Conservation (phyloP, 2,888 invertebrate genomes). For the Hypselothyrea guttata region DNA sequence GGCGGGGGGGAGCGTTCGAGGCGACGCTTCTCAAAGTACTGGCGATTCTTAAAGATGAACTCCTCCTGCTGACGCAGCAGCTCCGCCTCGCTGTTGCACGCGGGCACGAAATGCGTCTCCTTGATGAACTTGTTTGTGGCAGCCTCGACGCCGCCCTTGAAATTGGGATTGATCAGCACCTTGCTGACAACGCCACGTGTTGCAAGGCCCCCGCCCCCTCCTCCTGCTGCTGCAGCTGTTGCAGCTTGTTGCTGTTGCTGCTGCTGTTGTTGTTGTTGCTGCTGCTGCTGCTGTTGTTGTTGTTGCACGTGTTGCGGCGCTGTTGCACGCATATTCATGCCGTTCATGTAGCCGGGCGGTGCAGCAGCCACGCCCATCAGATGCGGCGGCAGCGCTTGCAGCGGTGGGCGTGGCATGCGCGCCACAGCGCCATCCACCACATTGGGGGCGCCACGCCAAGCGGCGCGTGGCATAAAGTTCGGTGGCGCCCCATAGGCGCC, state of each 20-base stretch:
- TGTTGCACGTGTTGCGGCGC: constrained; percentile 55
- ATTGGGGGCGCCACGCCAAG: constrained; percentile 37
- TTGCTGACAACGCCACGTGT: constrained; percentile 63
- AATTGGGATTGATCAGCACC: constrained; percentile 82
- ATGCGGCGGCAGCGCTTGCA: constrained; percentile 65
- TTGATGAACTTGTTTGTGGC: constrained; percentile 82
- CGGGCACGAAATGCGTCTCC: constrained; percentile 82
- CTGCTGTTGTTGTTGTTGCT: constrained; percentile 26
- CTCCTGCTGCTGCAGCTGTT: constrained; percentile 14
- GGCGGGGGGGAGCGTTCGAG: constrained; percentile 79
- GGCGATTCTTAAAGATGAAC: constrained; percentile 82
- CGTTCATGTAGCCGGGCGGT: constrained; percentile 68
- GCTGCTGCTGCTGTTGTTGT: constrained; percentile 19
- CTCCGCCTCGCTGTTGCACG: constrained; percentile 81
- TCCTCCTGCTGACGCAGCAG: constrained; percentile 82
- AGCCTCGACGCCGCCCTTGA: constrained; percentile 82
- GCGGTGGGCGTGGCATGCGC: constrained; percentile 84
- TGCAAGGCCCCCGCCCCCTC: constrained; percentile 11
- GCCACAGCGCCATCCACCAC: constrained; percentile 78
- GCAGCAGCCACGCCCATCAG: constrained; percentile 45
- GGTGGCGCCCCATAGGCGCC: constrained; percentile 40
- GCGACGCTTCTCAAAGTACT: constrained; percentile 82
- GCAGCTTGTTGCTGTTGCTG: constrained; percentile 9
- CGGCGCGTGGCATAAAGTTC: constrained; percentile 65
- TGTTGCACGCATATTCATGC: constrained; percentile 63